Conservation (phyloP, 30 jellyfish, hydroid and myxozoan species). For the Chrysaora quinquecirrha region DNA sequence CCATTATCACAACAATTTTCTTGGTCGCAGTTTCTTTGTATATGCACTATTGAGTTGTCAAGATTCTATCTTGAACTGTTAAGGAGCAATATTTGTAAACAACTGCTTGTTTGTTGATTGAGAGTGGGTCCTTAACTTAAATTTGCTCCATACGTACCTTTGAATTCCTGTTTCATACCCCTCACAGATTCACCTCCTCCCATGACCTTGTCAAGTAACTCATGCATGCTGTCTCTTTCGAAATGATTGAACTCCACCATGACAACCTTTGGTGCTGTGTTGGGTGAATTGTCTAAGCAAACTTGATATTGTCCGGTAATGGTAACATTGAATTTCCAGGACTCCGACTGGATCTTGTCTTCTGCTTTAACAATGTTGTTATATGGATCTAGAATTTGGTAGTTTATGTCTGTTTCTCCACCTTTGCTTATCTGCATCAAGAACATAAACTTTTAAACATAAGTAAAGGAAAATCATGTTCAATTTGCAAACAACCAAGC, state of each 20-base stretch:
- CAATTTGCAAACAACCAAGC: too few species aligned
- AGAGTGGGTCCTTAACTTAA: too few species aligned
- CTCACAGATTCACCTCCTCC: not conserved
- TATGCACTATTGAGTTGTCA: too few species aligned
- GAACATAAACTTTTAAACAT: too few species aligned
- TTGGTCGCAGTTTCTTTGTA: too few species aligned
- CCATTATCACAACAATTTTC: too few species aligned
- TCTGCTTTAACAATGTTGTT: constrained; percentile 3
- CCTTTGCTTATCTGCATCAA: constrained; percentile 34
- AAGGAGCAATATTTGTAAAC: too few species aligned
- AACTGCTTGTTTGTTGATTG: too few species aligned
- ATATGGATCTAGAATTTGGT: constrained; percentile 32
- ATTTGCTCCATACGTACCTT: too few species aligned
- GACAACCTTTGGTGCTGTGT: constrained; percentile 16
- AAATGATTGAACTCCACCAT: constrained; percentile 16
- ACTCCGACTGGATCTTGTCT: not conserved
- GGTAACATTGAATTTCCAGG: constrained; percentile 4
- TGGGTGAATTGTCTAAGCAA: constrained; percentile 45
- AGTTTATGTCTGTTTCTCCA: constrained; percentile 38
- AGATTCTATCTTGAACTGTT: too few species aligned
- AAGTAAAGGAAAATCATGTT: too few species aligned
- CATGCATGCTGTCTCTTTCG: constrained; percentile 7
- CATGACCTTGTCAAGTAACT: constrained; percentile 3
- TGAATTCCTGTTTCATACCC: not conserved
- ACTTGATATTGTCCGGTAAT: constrained; percentile 20